phyloP scores from a whole-genome alignment of 1,140 invertebrate genomes.

The Temnothorax curvispinosus region DNA sequence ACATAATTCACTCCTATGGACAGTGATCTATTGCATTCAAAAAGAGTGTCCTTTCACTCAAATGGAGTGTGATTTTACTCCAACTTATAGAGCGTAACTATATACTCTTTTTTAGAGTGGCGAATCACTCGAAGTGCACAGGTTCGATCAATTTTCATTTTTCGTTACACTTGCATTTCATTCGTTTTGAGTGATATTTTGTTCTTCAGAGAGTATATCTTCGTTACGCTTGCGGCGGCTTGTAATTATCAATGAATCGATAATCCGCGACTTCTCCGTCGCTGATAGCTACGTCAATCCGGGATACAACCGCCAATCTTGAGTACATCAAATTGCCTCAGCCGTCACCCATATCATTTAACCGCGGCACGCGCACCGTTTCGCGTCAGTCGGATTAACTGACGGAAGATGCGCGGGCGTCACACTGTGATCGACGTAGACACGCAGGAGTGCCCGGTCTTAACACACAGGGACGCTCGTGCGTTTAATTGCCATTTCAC shows the following conservation, averaged over 20 bases:
- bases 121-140: no score
- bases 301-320: constrained; percentile 36
- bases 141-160: no score
- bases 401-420: constrained; percentile 49
- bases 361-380: not conserved
- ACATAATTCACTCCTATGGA: no score
- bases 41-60: no score
- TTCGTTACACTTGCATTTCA: no score
- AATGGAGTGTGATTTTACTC: no score
- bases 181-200: no score
- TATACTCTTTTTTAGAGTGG: no score
- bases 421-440: constrained; percentile 55
- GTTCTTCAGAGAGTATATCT: not conserved
- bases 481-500: constrained; percentile 64
- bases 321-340: constrained; percentile 31
- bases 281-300: constrained; percentile 1
- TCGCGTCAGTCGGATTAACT: constrained; percentile 23
- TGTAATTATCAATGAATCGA: not conserved
- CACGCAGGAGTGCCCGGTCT: constrained; percentile 45
- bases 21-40: no score
- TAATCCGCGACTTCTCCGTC: not conserved
- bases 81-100: no score
- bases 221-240: no score
- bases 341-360: constrained; percentile 42
- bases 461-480: constrained; percentile 41